phyloP scores from a whole-genome alignment of 37 sponge, comb jelly and placozoan species.

The Dysidea cf. avara region DNA sequence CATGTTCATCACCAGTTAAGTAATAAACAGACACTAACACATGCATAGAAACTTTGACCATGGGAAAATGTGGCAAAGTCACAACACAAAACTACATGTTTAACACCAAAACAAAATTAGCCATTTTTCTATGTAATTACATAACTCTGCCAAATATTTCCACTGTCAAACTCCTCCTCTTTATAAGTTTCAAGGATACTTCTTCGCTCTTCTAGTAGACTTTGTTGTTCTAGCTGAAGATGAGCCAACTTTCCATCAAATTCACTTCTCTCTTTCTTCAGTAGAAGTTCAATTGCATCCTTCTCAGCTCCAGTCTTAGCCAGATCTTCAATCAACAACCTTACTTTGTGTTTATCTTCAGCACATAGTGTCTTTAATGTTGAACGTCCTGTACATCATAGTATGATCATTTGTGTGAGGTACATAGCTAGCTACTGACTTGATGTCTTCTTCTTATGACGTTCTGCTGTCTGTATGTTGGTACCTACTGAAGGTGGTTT shows the following conservation, averaged over 20 bases:
- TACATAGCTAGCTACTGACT: neutral
- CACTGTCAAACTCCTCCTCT: no score
- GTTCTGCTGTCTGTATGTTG: neutral
- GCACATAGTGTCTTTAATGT: slow-evolving; percentile 59
- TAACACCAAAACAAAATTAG: no score
- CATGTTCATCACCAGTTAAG: no score
- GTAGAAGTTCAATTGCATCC: slow-evolving; percentile 14
- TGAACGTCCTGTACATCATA: slow-evolving; percentile 1
- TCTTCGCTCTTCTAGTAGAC: slow-evolving; percentile 7
- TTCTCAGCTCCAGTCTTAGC: slow-evolving; percentile 57
- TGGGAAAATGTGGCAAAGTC: no score
- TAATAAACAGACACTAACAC: no score
- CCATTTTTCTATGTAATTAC: no score
- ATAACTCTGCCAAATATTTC: no score
- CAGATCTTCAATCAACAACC: slow-evolving; percentile 56
- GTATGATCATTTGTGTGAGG: neutral
- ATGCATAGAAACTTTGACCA: no score
- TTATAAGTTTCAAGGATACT: slow-evolving; percentile 19
- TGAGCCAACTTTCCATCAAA: slow-evolving; percentile 1
- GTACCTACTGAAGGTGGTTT: neutral
- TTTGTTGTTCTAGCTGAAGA: slow-evolving; percentile 18
- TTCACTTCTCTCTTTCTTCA: slow-evolving; percentile 20
- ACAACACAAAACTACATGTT: no score
- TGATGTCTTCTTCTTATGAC: neutral
- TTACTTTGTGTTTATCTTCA: slow-evolving; percentile 59